Conservation (phyloP, 2,797 vertebrate genomes). For the Heliangelus exortis region DNA sequence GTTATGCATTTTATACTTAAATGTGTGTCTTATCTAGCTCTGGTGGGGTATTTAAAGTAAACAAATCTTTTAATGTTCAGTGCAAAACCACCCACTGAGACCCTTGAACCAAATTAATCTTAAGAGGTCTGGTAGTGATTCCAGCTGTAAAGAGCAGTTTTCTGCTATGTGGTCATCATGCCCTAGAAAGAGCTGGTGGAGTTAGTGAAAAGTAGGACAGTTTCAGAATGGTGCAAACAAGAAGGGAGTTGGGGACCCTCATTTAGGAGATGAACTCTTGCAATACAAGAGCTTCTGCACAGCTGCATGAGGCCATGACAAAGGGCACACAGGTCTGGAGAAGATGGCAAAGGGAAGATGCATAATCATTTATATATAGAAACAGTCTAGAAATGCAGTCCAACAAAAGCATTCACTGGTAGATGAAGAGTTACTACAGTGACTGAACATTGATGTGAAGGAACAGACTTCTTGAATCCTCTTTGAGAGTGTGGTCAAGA, state of each 20-base stretch:
- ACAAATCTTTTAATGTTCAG: background rate
- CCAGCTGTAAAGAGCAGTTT: background rate
- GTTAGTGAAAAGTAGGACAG: background rate
- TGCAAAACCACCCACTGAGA: background rate
- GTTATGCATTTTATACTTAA: conserved; percentile 11
- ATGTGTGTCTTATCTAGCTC: conserved; percentile 38
- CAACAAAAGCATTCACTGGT: background rate
- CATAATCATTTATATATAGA: fast-evolving
- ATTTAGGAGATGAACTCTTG: background rate
- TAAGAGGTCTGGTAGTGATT: background rate
- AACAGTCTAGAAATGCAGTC: background rate
- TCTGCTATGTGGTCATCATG: fast-evolving
- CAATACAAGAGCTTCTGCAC: background rate
- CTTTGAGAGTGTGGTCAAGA: background rate
- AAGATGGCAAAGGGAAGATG: background rate
- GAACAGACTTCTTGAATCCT: background rate
- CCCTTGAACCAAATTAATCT: background rate
- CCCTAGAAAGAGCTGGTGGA: background rate
- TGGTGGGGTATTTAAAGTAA: background rate
- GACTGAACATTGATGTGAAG: background rate
- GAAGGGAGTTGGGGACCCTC: background rate
- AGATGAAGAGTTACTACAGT: background rate
- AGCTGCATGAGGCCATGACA: background rate
- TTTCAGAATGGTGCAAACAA: background rate
- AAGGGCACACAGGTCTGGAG: background rate